Evolutionary conservation across 2,888 invertebrate species (phyloP), one percentile per base, ranked within the genome.

Genomic region (Lasioglossum lativentre): DNA sequence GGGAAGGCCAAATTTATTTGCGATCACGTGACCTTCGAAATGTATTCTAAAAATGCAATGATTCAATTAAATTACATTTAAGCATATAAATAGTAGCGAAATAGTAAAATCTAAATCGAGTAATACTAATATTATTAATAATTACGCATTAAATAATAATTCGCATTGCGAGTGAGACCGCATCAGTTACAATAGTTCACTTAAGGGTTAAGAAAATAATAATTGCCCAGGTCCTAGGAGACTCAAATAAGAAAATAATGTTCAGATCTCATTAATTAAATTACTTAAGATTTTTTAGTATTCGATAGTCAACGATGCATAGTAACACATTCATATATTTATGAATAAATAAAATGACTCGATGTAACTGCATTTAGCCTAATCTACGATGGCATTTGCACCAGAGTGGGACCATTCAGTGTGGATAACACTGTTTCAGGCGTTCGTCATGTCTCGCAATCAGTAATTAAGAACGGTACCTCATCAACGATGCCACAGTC

Each of bases 381-480:
- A 63, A 30, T 68, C 10, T 23, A 38, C 38, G 30, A 78, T 4
- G 19, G 56, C 74, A 74, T 19, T 40, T 59, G 27, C 74, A 5
- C n/a, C 8, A 19, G 30, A 27, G 56, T 56, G 27, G 74, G 40
- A 27, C n/a, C 12, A 19, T 40, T 40, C 19, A 8, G 10, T 30
- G 27, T 16, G 27, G 52, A 47, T 68, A 34, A 68, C 14, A 30
- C 14, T 27, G 72, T 30, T 19, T 19, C 59, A 66, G 59, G 38
- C 30, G 42, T 34, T 59, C 23, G 74, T 78, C 75, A 68, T 42
- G 45, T 63, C 66, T 63, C 71, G 56, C 23, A 70, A 84, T 84
- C 82, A 71, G 78, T 75, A 81, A 87, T 87, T 86, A 86, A 71
- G 63, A 78, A 45, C 38, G 74, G 82, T 85, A 85, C 75, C 76